Percentiles rank a stretch among this genome's conserved stretches.
These are phyloP conservation scores for Panulirus ornatus DNA, from an alignment of 1,140 invertebrate genomes.

Conservation along the genomic window DNA sequence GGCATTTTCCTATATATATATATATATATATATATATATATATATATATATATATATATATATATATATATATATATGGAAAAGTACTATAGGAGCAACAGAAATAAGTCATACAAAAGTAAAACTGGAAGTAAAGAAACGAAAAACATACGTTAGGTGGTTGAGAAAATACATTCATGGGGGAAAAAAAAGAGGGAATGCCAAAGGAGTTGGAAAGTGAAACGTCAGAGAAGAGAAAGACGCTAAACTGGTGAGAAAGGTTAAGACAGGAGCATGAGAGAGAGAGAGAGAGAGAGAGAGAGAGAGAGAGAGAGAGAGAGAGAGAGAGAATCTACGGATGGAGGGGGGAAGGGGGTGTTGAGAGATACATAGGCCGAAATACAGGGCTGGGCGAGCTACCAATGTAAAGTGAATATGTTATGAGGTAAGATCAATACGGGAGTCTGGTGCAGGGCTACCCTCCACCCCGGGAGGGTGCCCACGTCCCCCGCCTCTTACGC, in stretches of 20 bases:
- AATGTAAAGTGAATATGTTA: slow-evolving; percentile 57
- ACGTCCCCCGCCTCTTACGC: background rate
- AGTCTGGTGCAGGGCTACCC: background rate
- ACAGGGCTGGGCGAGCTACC: slow-evolving; percentile 17
- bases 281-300: slow-evolving; percentile 22
- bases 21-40: no score
- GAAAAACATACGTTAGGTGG: no score
- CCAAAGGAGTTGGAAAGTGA: background rate
- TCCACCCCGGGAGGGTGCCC: slow-evolving; percentile 10
- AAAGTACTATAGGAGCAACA: background rate
- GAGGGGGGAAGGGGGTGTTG: no score
- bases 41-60: no score
- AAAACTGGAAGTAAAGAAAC: background rate
- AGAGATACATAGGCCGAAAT: background rate
- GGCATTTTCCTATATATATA: no score
- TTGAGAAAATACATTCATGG: background rate
- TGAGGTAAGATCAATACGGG: slow-evolving; percentile 45
- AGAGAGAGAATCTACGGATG: no score
- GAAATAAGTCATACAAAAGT: background rate
- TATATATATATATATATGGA: no score
- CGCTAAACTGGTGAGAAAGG: background rate
- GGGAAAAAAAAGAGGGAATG: background rate
- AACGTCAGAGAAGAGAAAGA: background rate
- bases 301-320: slow-evolving; percentile 24
- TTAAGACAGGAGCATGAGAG: background rate